Base-by-base conservation (phyloP, 2,888 invertebrate genomes). In the Brachylomia viminalis region DNA sequence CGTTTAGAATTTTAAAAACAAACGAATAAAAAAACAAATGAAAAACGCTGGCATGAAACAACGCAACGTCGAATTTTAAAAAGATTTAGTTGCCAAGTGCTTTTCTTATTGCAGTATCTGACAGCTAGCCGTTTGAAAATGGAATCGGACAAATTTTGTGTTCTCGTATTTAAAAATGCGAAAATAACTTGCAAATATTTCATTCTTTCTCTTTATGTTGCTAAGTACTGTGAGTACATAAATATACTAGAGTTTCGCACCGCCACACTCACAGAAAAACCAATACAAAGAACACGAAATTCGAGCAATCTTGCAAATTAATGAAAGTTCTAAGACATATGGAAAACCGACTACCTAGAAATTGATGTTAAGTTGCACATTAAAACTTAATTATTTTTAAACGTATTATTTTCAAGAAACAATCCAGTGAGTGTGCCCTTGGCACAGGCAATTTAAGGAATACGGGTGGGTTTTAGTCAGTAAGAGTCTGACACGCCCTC, bases 81-180 rank as follows among this genome's bases (percentile, higher is more conserved):
- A 80, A 64, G 13, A 64, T 33, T 17, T 33, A 27, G 61, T 52
- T 76, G 71, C 70, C 67, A 76, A 71, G 47, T 47, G 58, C 33
- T 79, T 69, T 80, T 72, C 38, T 15, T 45, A 66, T 11, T 67
- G 66, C 80, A 80, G 61, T 62, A 62, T 61, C 49, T 73, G 67
- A 62, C 42, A 74, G 74, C 56, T 33, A 38, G 42, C 62, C n/a
- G 15, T 79, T 79, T 67, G 8, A 42, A 61, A 80, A 54, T 49
- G 54, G 20, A 80, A 73, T 62, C 23, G 0, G 33, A 77, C 49
- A 27, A 68, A 82, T 65, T 77, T 30, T 49, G 45, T 69, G 45
- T 11, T 68, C 20, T 49, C 8, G 20, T 52, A 58, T 69, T 82
- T 27, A 49, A 49, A 49, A 68, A 71, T 68, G 23, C 15, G 23